A percentile compares a stretch with the other conserved stretches of the same genome.
Conservation (phyloP, 1,140 invertebrate species). For the Tetramorium parvispinum region DNA sequence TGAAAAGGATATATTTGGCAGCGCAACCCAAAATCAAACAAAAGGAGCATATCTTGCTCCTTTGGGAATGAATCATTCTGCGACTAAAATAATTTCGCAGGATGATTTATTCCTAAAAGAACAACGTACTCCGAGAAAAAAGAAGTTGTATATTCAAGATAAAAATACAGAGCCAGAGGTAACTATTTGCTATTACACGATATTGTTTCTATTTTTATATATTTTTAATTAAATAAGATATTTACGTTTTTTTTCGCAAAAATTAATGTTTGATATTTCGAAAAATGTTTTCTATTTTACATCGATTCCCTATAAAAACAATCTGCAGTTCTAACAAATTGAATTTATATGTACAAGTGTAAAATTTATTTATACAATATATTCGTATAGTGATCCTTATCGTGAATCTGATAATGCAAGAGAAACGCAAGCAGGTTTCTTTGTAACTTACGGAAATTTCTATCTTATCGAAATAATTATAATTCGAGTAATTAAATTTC, state of each 20-base stretch:
- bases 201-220: background rate
- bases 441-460: background rate
- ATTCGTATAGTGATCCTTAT: background rate
- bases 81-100: background rate
- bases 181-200: background rate
- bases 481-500: background rate
- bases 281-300: background rate
- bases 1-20: slow-evolving; percentile 71
- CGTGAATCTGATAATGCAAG: background rate
- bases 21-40: background rate
- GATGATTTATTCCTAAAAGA: background rate
- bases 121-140: background rate
- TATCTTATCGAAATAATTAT: slow-evolving; percentile 22
- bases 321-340: background rate
- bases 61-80: too few species aligned
- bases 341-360: background rate
- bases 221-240: background rate
- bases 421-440: background rate
- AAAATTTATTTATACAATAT: background rate
- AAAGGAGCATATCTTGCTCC: too few species aligned
- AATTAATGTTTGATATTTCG: background rate
- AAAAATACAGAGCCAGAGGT: background rate
- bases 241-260: background rate
- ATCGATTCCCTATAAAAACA: background rate
- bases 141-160: background rate